Base-by-base conservation (phyloP, 1,140 invertebrate genomes). In the Ceratitis capitata region DNA sequence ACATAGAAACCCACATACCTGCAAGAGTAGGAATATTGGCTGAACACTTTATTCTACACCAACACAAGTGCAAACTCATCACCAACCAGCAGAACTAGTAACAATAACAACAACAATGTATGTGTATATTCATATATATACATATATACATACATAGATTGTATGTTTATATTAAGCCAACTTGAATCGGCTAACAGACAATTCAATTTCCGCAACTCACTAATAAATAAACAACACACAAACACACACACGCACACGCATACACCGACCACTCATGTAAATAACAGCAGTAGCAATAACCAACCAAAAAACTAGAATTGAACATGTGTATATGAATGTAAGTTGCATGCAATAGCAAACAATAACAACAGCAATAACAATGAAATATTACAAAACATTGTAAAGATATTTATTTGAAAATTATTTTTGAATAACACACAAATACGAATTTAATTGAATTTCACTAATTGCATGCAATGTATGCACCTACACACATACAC, bases 361-460 rank as follows among this genome's bases (percentile, higher is more conserved):
- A n/a, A n/a, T n/a, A n/a, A n/a, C n/a, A n/a, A n/a, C n/a, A n/a
- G n/a, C n/a, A n/a, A 53, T 7, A 23, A 61, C 56, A 61, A 61
- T 26, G 23, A n/a, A 61, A 26, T 26, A 7, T 29, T 26, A 6
- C 23, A 61, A 61, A 7, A 61, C 5, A 61, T n/a, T n/a, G n/a
- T n/a, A n/a, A n/a, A n/a, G n/a, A n/a, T 26, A 61, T 61, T 61
- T 61, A 26, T 61, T 61, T 12, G 56, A 61, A 61, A 61, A 61
- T 61, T 23, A 61, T 26, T 61, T 61, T 29, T 1, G 56, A 61
- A 53, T 53, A 12, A 53, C 51, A 53, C 51, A 53, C n/a, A 61
- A 61, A 61, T 61, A 5, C 23, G 56, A 61, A 61, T 61, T n/a
- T 61, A 61, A 61, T 61, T 61, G 56, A 61, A 61, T 61, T 61